Base-by-base conservation (phyloP, 2,888 invertebrate species). In the Chrysomela aeneicollis region DNA sequence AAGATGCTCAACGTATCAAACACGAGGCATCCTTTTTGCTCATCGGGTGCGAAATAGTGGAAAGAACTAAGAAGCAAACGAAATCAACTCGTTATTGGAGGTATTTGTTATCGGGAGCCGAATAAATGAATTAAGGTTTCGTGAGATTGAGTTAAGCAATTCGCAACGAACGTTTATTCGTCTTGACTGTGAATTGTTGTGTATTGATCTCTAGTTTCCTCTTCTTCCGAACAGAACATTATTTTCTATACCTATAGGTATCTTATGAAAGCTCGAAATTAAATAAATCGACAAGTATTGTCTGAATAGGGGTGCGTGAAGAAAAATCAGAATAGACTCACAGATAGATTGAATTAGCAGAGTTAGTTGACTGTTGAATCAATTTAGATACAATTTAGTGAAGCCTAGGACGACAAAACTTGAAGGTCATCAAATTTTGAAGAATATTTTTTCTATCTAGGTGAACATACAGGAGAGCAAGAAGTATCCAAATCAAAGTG, bases 31-130 rank as follows among this genome's bases (percentile, higher is more conserved):
- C 10, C 32, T 62, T 18, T 57, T 50, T 15, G 51, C 49, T 51
- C 50, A 61, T 49, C 32, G 47, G 22, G 64, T 51, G 51, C 32
- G 60, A 64, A 64, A 64, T 64, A 55, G 59, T 46, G 50, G 46
- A 60, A 57, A 42, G 55, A 26, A 26, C 26, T 26, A 26, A 26
- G 26, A 46, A 58, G 10, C 53, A 73, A 76, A 77, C 70, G 68
- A 66, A 61, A 67, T 76, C 74, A 76, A 67, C 61, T 64, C 70
- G 67, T 76, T 76, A 77, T 74, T 72, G 72, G 73, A 76, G 74
- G 74, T 77, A 77, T 76, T 77, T 77, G 77, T 76, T 76, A 77
- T 76, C 72, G 76, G 68, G 71, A 54, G 61, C 58, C 55, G 61
- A 37, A 50, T 74, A 75, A 75, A 63, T 62, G 63, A 64, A 69